A percentile compares a stretch with the other conserved stretches of the same genome.
These are phyloP conservation scores for Saccostrea cuccullata DNA, from an alignment of 1,140 invertebrate species.

Conservation along the genomic window DNA sequence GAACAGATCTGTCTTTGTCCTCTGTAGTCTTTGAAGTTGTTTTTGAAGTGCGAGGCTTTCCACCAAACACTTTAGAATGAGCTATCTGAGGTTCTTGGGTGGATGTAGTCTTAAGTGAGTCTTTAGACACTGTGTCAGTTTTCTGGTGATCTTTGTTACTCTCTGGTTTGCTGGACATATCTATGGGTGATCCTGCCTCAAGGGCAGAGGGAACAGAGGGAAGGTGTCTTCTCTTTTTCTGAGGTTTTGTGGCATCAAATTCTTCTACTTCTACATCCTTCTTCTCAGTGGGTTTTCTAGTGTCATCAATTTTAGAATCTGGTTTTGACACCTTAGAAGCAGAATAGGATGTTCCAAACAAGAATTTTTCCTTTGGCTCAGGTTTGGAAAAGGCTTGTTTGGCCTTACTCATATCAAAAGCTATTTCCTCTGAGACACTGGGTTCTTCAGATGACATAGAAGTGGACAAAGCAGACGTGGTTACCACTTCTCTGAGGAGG, in stretches of 20 bases:
- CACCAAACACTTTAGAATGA: slow-evolving; percentile 9
- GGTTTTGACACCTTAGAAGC: slow-evolving; percentile 7
- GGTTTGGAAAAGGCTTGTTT: slow-evolving; percentile 24
- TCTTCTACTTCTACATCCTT: neutral
- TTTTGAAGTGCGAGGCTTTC: neutral
- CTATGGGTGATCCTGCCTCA: slow-evolving; percentile 12
- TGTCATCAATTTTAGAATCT: neutral
- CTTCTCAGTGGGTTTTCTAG: slow-evolving; percentile 21
- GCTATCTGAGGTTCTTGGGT: slow-evolving; percentile 1
- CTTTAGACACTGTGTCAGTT: neutral
- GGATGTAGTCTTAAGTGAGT: neutral
- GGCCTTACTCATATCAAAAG: neutral
- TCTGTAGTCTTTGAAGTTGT: neutral
- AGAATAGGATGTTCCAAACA: slow-evolving; percentile 28
- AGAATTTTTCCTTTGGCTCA: slow-evolving; percentile 10
- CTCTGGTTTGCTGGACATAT: neutral
- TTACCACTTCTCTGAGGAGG: neutral
- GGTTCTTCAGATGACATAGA: neutral
- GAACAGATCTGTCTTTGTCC: neutral
- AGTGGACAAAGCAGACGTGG: neutral
- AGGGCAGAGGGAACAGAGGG: slow-evolving; percentile 48
- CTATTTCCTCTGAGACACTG: slow-evolving; percentile 8
- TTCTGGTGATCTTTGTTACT: neutral
- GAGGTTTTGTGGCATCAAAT: slow-evolving; percentile 33
- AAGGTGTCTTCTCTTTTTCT: slow-evolving; percentile 49